Base-by-base conservation (phyloP, 2,797 vertebrate species). In the Acanthurus lineatus region DNA sequence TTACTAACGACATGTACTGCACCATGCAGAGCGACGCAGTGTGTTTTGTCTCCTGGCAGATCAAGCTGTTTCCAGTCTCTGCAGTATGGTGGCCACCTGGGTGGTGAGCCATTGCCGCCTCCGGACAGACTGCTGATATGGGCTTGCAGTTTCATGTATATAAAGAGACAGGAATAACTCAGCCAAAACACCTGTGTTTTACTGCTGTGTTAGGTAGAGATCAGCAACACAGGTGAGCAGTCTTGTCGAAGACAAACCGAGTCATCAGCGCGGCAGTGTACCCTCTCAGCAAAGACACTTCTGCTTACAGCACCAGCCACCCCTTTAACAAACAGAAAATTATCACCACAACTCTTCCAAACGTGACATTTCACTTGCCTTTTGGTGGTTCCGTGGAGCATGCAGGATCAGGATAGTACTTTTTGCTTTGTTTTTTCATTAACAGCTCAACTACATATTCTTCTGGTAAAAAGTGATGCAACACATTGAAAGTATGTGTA, bases 61-160 rank as follows among this genome's bases (percentile, higher is more conserved):
- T 89, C 84, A 87, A 86, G 85, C 86, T 89, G 86, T 87, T 89
- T 89, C 79, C 73, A 32, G 75, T 81, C 74, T 68, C 77, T 22
- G 60, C 85, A 82, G 77, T 84, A 83, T 82, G 81, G 85, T 77
- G 82, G 67, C 83, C 87, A 82, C 89, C 85, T 82, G 82, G 79
- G 87, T 87, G 86, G 79, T 65, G 85, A 89, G 81, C 84, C 80
- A 78, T 12, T 52, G 73, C 84, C 81, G 61, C 88, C 84, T 81
- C 81, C 91, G 84, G 73, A 89, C 86, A 83, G 73, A 86, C 83
- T 87, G 86, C 90, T 87, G 88, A 88, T 83, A 68, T 16, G 76
- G 60, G 63, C 69, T 57, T 44, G 40, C 69, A 57, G 69, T 83
- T 19, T 7, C 64, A 77, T 68, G 82, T 84, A 82, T 68, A 64